Evolutionary conservation across 2,113 vertebrate genomes (phyloP).

Genomic region (Pachypanchax playfairii): DNA sequence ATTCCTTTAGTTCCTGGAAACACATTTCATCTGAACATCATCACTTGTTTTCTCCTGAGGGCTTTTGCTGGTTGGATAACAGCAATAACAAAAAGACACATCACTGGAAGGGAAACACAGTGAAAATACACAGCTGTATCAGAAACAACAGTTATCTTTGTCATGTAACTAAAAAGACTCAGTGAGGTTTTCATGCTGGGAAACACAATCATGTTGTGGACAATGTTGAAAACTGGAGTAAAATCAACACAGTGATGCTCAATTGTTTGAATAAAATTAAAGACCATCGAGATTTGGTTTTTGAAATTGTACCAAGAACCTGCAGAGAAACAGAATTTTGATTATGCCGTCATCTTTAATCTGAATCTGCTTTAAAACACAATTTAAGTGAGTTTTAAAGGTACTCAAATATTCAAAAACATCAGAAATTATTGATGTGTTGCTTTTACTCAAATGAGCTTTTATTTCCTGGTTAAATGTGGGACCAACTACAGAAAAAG

Average conservation of each 20-base stretch:
- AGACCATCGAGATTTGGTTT: too few species aligned
- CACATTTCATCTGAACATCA: conserved; percentile 59
- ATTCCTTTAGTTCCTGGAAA: conserved; percentile 58
- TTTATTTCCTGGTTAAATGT: too few species aligned
- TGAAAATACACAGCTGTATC: conserved; percentile 38
- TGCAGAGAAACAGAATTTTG: too few species aligned
- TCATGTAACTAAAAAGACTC: conserved; percentile 30
- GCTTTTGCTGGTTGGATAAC: conserved; percentile 56
- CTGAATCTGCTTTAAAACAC: too few species aligned
- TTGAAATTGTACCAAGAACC: too few species aligned
- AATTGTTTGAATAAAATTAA: too few species aligned
- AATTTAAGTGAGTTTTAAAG: too few species aligned
- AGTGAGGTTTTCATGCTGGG: conserved; percentile 13
- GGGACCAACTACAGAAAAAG: too few species aligned
- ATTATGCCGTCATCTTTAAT: too few species aligned
- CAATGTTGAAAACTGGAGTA: background rate
- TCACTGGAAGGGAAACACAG: conserved; percentile 43
- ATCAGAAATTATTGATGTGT: too few species aligned
- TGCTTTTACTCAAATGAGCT: too few species aligned
- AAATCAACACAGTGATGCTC: background rate
- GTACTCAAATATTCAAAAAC: too few species aligned
- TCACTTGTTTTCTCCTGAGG: conserved; percentile 64
- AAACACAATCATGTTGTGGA: background rate
- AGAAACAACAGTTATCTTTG: conserved; percentile 41
- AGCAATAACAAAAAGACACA: conserved; percentile 59